A percentile compares a stretch with the other conserved stretches of the same genome.
Conservation (phyloP, 2,113 vertebrate species). For the Sylvietta virens region DNA sequence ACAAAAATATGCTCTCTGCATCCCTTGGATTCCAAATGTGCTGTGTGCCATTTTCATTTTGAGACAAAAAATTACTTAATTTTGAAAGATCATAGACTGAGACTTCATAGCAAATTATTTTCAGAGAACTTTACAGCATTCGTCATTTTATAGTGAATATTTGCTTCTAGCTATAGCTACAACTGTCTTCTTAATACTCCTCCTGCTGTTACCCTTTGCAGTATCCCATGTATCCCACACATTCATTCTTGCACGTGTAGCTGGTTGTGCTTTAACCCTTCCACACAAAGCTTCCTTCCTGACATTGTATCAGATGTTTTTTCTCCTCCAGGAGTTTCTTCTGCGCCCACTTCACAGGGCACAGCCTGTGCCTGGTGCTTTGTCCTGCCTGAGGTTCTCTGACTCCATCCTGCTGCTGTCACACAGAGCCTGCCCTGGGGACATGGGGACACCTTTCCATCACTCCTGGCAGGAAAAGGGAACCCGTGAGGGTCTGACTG, state of each 20-base stretch:
- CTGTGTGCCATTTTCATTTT: background rate
- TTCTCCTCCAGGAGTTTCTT: background rate
- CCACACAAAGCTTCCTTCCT: background rate
- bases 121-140: background rate
- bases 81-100: background rate
- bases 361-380: background rate
- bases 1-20: background rate
- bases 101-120: background rate
- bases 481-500: fast-evolving
- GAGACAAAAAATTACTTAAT: background rate
- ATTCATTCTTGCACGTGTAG: fast-evolving
- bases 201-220: background rate
- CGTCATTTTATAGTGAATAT: background rate
- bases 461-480: background rate
- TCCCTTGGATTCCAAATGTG: background rate
- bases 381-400: background rate
- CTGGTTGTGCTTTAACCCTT: background rate
- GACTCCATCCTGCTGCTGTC: background rate
- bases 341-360: background rate
- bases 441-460: background rate
- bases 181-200: background rate
- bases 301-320: fast-evolving
- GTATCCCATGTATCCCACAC: fast-evolving
- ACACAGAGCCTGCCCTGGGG: background rate
- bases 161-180: background rate